Evolutionary conservation across 1,140 invertebrate genomes (phyloP), one percentile per base, ranked within the genome.

Genomic region (Brachionus angularis): DNA sequence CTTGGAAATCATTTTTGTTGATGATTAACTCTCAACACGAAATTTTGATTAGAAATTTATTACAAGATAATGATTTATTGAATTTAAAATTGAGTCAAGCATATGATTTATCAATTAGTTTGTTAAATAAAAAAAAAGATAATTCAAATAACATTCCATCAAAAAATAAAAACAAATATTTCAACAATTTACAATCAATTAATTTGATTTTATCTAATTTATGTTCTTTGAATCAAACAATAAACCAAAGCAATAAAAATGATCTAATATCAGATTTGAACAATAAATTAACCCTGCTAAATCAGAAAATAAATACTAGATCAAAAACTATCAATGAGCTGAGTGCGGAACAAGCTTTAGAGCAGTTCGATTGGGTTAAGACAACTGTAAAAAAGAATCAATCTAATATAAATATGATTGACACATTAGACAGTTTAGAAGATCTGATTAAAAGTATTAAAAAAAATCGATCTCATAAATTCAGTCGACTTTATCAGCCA

Each of bases 361-460:
- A 64, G 29, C 61, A 64, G 36, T 64, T 64, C 29, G 61, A 64
- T 46, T 64, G 61, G 61, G 61, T 64, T 5, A 44, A 44, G 16
- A 47, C 7, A 31, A 14, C 39, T 8, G 23, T 42, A 8, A 64
- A 23, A 16, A 64, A 33, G 1, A 34, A 21, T 8, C 27, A 55
- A 31, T 21, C 29, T 7, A 3, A 55, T 14, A 33, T 31, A 34
- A 29, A 7, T 34, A 34, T 55, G 52, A n/a, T 64, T 33, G 27
- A 64, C 27, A 46, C 14, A 3, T 47, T 64, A n/a, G 61, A 64
- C 21, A 44, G 16, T 46, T 47, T 64, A 27, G 61, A 64, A 31
- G 8, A 0, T 64, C 39, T 64, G 21, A 23, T 64, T 27, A 47
- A 44, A 64, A 44, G 33, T 16, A 64, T 64, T 14, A 64, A 64